A percentile compares a stretch with the other conserved stretches of the same genome.
These are phyloP conservation scores for Heliconius melpomene DNA, from an alignment of 1,140 invertebrate species.

Conservation along the genomic window DNA sequence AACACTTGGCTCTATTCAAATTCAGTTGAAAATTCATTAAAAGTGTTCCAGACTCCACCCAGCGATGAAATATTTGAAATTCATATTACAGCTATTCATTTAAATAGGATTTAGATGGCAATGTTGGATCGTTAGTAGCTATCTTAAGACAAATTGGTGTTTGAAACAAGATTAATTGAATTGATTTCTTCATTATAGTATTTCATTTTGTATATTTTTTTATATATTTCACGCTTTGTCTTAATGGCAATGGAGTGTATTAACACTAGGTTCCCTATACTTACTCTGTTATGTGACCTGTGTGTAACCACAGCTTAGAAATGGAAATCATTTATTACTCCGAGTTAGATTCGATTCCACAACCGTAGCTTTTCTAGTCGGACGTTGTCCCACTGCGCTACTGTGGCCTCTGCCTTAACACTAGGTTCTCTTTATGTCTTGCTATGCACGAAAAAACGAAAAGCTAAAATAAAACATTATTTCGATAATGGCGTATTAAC, in stretches of 20 bases:
- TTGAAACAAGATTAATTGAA: not conserved
- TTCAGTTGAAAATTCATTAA: not conserved
- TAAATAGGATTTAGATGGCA: not conserved
- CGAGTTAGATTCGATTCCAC: not conserved
- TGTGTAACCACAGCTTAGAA: too few relatives aligned
- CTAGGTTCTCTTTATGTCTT: too few relatives aligned
- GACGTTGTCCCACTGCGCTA: too few relatives aligned
- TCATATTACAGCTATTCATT: not conserved
- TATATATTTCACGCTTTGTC: too few relatives aligned
- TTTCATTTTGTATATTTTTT: too few relatives aligned
- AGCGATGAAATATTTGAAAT: slow-evolving; percentile 3
- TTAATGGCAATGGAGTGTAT: too few relatives aligned
- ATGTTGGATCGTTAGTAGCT: slow-evolving; percentile 9
- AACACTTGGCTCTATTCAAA: not conserved
- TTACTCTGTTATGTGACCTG: too few relatives aligned
- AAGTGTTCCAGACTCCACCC: not conserved
- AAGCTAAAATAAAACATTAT: not conserved
- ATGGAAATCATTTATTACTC: not conserved
- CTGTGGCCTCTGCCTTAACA: too few relatives aligned
- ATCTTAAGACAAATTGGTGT: not conserved
- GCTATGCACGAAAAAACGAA: too few relatives aligned
- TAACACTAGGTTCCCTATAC: too few relatives aligned
- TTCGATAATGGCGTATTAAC: not conserved
- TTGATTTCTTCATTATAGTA: not conserved
- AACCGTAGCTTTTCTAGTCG: too few relatives aligned